Evolutionary conservation across 2,797 vertebrate species (phyloP), one percentile per base, ranked within the genome.

Genomic region (Heterohyrax brucei): DNA sequence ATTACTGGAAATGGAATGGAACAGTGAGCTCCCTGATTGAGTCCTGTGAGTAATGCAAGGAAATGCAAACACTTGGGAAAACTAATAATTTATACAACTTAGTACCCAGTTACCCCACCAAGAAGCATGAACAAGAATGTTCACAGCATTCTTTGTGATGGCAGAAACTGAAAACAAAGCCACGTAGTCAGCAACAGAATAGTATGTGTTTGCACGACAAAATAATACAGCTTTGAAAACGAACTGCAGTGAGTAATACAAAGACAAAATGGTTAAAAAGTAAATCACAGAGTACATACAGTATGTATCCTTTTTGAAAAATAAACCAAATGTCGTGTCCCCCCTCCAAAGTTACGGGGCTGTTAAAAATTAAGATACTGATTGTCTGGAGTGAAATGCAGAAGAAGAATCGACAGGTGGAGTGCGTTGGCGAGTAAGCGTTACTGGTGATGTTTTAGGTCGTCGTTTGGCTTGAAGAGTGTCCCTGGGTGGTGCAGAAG

Each of bases 221-320:
- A 72, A 16, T 75, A 70, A 80, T 16, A 59, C 3, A 64, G 62
- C 30, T 46, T 50, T 94, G 62, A 94, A 73, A 85, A 82, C 59
- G 22, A 89, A 61, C 30, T 90, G 30, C 53, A 72, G 30, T 39
- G 28, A 85, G 72, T 26, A 77, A n/a, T 82, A 75, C 39, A 66
- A 30, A 93, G 81, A 86, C 77, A 78, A 88, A 78, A 88, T 53
- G n/a, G n/a, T 33, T 87, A 77, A 73, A 91, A 61, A 85, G 24
- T 30, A 70, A 18, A 82, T 73, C 39, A 33, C 21, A 46, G 22
- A 88, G 48, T 19, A 30, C n/a, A 39, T 78, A 78, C 10, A 83
- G 10, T 46, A 19, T 56, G 21, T 78, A 22, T 5, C n/a, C 39
- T 26, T 77, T 88, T 88, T 75, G 26, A 72, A 96, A 89, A 39